Percentiles rank a stretch among this genome's conserved stretches.
phyloP scores from a whole-genome alignment of 2,888 invertebrate genomes.

The Diaphora mendica region DNA sequence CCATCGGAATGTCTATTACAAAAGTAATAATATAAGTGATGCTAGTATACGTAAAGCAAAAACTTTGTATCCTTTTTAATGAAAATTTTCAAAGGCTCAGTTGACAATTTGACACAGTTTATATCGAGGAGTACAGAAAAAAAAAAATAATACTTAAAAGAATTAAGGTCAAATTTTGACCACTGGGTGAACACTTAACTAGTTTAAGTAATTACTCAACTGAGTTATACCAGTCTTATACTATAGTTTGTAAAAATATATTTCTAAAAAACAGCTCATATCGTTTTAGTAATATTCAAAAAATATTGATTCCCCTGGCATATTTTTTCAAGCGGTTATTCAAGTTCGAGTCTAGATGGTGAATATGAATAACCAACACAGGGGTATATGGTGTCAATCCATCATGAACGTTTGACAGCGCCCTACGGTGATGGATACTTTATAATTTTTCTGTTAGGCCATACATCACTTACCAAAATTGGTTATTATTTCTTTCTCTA shows the following conservation, averaged over 20 bases:
- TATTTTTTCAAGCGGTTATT: neutral
- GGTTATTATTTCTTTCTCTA: neutral
- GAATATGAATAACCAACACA: neutral
- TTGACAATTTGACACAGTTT: too few relatives aligned
- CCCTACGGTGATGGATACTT: neutral
- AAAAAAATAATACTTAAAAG: too few relatives aligned
- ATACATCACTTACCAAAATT: neutral
- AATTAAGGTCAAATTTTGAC: too few relatives aligned
- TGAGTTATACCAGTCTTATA: too few relatives aligned
- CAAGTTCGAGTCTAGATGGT: neutral
- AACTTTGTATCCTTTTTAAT: too few relatives aligned
- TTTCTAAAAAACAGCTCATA: neutral
- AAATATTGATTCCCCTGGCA: neutral
- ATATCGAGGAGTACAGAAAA: too few relatives aligned
- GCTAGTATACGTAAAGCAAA: too few relatives aligned
- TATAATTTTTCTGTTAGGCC: neutral
- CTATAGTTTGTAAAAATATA: neutral
- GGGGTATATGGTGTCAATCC: neutral
- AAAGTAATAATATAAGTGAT: too few relatives aligned
- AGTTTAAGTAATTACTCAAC: too few relatives aligned
- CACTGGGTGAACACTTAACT: too few relatives aligned
- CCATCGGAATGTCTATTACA: too few relatives aligned
- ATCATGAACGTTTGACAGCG: constrained; percentile 7
- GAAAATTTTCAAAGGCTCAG: too few relatives aligned
- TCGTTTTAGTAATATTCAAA: neutral